These are phyloP conservation scores for Syngnathus rostellatus DNA, from an alignment of 2,797 vertebrate species.

Conservation along the genomic window DNA sequence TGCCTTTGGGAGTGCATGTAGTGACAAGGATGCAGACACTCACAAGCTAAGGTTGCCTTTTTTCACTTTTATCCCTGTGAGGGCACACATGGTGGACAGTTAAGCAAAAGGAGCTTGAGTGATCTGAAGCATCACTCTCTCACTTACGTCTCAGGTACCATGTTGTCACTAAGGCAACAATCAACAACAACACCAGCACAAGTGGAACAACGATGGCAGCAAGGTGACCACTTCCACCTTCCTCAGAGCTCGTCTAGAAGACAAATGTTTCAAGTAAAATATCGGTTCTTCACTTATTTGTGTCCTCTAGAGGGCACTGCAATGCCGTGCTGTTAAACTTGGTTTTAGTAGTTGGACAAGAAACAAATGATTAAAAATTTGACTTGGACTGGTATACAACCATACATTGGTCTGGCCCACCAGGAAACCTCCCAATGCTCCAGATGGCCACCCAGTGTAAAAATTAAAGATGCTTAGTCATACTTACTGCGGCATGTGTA, in stretches of 20 bases:
- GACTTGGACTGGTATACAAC: too few species aligned
- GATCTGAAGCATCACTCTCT: not conserved
- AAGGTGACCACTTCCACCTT: conserved; percentile 11
- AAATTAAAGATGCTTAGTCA: not conserved
- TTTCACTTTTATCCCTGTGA: conserved; percentile 37
- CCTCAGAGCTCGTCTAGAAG: conserved; percentile 23
- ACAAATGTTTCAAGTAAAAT: not conserved
- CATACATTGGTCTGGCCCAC: too few species aligned
- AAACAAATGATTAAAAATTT: too few species aligned
- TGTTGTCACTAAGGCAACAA: conserved; percentile 11
- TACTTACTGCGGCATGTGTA: conserved; percentile 43
- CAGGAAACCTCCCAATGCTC: too few species aligned
- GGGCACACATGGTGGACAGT: not conserved
- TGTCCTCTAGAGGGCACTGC: not conserved
- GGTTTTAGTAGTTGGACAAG: too few species aligned
- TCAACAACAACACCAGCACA: conserved; percentile 35
- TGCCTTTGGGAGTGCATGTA: not conserved
- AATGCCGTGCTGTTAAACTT: not conserved
- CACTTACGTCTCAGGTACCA: conserved; percentile 43
- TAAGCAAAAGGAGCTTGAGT: not conserved
- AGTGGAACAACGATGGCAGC: conserved; percentile 46
- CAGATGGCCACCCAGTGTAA: not conserved
- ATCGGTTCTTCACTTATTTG: not conserved
- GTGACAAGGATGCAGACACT: conserved; percentile 22
- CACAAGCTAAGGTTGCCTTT: conserved; percentile 41